phyloP scores from a whole-genome alignment of 2,797 vertebrate genomes.

The Catharus ustulatus region DNA sequence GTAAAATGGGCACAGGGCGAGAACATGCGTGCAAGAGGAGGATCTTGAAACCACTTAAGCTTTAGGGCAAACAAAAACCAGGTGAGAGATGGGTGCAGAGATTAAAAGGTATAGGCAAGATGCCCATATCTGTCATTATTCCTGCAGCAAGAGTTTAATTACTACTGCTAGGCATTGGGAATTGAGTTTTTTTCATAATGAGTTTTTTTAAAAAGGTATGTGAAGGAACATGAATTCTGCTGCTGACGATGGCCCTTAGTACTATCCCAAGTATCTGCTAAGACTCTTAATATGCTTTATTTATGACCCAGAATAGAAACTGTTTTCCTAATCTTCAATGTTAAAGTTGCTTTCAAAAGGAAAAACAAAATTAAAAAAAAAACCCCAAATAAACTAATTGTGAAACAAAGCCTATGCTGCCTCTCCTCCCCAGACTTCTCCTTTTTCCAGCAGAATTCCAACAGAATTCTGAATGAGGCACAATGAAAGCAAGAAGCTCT shows the following conservation, averaged over 20 bases:
- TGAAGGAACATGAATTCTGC: background rate
- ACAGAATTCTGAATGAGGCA: background rate
- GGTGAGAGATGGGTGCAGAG: background rate
- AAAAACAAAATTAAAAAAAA: rapidly evolving
- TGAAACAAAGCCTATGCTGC: background rate
- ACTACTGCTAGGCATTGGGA: background rate
- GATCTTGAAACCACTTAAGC: slow-evolving; percentile 28
- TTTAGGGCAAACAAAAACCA: slow-evolving; percentile 48
- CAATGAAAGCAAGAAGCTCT: background rate
- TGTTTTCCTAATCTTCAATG: background rate
- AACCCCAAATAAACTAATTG: background rate
- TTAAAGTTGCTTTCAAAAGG: background rate
- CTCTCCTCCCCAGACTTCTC: background rate
- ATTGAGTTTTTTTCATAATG: background rate
- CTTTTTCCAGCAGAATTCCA: background rate
- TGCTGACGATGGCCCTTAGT: background rate
- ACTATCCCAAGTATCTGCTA: background rate
- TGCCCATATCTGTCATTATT: slow-evolving; percentile 6
- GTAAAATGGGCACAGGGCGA: background rate
- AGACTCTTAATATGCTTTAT: background rate
- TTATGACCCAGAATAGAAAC: background rate
- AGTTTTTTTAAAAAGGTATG: background rate
- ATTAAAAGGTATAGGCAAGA: slow-evolving; percentile 35
- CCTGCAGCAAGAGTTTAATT: slow-evolving; percentile 46
- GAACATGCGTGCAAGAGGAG: background rate